Evolutionary conservation across 2,113 vertebrate genomes (phyloP).

Genomic region (Apodemus sylvaticus): DNA sequence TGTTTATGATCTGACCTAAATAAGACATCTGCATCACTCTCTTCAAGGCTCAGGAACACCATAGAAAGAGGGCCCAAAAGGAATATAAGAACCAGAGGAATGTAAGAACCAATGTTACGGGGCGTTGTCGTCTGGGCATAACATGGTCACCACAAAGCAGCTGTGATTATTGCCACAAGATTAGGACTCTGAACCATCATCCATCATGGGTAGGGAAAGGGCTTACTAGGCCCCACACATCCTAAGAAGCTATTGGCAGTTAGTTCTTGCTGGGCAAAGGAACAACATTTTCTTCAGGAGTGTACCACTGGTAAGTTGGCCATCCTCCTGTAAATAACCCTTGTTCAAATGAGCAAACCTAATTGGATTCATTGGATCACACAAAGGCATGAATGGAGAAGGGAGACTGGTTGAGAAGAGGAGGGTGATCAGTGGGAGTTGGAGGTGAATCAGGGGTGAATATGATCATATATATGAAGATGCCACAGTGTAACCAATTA

Average conservation of each 20-base stretch:
- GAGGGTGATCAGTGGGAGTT: neutral
- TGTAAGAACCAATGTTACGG: neutral
- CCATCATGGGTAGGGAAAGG: neutral
- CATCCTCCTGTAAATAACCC: neutral
- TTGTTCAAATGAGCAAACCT: neutral
- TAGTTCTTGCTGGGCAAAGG: neutral
- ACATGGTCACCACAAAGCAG: neutral
- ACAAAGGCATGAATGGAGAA: neutral
- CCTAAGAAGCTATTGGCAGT: neutral
- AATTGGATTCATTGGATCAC: neutral
- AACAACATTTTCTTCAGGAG: neutral
- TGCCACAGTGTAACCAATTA: neutral
- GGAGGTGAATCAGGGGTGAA: neutral
- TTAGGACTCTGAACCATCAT: neutral
- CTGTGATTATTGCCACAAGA: neutral
- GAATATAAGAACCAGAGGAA: neutral
- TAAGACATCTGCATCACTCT: neutral
- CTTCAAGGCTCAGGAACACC: neutral
- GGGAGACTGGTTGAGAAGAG: neutral
- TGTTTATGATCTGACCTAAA: neutral
- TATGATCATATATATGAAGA: neutral
- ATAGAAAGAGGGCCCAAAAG: neutral
- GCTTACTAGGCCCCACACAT: neutral
- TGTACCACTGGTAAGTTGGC: neutral
- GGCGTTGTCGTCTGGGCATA: neutral